Evolutionary conservation across 2,797 vertebrate species (phyloP).

Genomic region (Coreius guichenoti): DNA sequence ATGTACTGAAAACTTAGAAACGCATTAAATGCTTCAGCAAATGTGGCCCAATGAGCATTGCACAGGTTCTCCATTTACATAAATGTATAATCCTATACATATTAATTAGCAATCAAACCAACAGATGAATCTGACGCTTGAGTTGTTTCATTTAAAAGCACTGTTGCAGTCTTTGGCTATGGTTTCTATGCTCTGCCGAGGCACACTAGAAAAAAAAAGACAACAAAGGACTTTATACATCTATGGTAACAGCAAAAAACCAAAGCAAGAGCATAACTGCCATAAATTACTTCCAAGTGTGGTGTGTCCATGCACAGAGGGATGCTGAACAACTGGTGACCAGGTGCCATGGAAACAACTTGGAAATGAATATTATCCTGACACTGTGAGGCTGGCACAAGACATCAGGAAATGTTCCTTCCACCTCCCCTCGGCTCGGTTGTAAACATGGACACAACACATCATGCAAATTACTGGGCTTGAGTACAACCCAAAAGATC

Average conservation of each 20-base stretch:
- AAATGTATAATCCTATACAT: conserved; percentile 39
- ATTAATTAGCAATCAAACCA: conserved; percentile 29
- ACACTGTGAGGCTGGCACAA: conserved; percentile 43
- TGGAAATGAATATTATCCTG: conserved; percentile 42
- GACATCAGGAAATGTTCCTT: conserved; percentile 31
- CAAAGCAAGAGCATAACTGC: conserved; percentile 9
- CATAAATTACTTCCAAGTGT: conserved; percentile 42
- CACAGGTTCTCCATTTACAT: neutral
- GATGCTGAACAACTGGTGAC: conserved; percentile 44
- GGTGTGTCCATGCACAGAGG: conserved; percentile 32
- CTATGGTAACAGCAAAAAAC: conserved; percentile 33
- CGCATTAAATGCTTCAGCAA: conserved; percentile 4
- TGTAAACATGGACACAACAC: conserved; percentile 52
- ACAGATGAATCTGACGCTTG: conserved; percentile 27
- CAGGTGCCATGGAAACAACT: conserved; percentile 53
- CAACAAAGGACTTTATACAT: neutral
- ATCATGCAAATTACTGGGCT: conserved; percentile 45
- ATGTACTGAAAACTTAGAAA: conserved; percentile 1
- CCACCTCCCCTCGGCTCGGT: conserved; percentile 37
- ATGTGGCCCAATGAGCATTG: neutral
- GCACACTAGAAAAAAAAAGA: neutral
- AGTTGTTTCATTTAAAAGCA: conserved; percentile 34
- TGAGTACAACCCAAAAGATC: conserved; percentile 34
- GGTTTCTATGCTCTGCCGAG: neutral
- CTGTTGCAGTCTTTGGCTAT: conserved; percentile 8